These are phyloP conservation scores for Sula dactylatra DNA, from an alignment of 2,113 vertebrate genomes.

Conservation along the genomic window DNA sequence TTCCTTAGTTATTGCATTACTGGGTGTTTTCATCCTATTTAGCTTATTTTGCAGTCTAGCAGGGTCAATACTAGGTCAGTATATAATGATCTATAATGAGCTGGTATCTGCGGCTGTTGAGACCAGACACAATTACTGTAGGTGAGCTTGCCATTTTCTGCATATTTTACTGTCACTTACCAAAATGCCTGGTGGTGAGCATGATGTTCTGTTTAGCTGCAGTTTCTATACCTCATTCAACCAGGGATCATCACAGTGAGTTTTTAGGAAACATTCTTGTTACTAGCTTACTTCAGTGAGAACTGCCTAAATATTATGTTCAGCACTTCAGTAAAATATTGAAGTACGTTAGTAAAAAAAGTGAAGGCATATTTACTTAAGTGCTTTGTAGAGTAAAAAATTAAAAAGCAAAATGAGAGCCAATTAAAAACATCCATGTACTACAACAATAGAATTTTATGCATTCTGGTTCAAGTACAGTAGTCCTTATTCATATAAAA, in stretches of 20 bases:
- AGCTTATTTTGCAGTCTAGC: background rate
- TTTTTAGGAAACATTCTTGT: background rate
- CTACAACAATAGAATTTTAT: background rate
- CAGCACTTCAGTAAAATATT: background rate
- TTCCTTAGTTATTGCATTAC: background rate
- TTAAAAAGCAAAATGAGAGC: background rate
- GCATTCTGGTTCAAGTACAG: background rate
- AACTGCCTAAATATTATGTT: background rate
- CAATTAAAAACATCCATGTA: background rate
- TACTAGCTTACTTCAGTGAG: background rate
- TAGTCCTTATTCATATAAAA: background rate
- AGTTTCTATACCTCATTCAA: background rate
- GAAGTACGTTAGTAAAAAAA: background rate
- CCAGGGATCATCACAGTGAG: background rate
- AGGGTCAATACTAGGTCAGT: slow-evolving; percentile 7
- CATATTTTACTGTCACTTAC: background rate
- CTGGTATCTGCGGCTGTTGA: background rate
- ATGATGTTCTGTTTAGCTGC: background rate
- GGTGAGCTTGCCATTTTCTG: background rate
- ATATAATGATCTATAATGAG: background rate
- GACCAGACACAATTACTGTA: background rate
- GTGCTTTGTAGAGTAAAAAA: background rate
- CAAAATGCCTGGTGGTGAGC: background rate
- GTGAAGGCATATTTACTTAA: background rate
- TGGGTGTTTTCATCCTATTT: background rate